These are phyloP conservation scores for Odocoileus hemionus DNA, from an alignment of 2,113 vertebrate species.

Conservation along the genomic window DNA sequence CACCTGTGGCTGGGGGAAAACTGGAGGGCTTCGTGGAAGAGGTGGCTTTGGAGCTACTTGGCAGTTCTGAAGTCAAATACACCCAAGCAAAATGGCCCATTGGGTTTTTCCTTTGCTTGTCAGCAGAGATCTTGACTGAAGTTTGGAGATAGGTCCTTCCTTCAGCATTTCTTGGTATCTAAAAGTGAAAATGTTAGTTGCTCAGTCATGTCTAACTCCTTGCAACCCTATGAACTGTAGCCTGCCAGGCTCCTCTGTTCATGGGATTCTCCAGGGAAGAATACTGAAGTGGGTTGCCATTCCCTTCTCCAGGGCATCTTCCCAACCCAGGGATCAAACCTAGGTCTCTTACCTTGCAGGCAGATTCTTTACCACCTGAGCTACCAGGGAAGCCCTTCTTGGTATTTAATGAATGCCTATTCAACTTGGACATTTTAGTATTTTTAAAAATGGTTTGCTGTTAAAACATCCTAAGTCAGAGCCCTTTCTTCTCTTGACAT, in stretches of 20 bases:
- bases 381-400: slow-evolving; percentile 1
- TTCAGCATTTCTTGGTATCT: slow-evolving; percentile 48
- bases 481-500: slow-evolving; percentile 61
- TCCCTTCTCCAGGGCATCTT: background rate
- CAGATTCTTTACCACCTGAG: background rate
- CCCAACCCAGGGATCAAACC: background rate
- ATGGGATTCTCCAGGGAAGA: background rate
- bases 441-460: slow-evolving; percentile 22
- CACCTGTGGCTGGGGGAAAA: background rate
- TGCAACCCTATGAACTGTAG: background rate
- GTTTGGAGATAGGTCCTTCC: slow-evolving; percentile 50
- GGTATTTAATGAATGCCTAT: background rate
- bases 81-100: background rate
- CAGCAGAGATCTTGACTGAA: slow-evolving; percentile 25
- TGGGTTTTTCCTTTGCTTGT: background rate
- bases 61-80: background rate
- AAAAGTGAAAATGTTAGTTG: background rate
- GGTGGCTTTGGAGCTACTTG: background rate
- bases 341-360: background rate
- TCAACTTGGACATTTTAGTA: slow-evolving; percentile 17
- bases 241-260: background rate
- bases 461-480: slow-evolving; percentile 48
- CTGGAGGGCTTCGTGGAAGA: background rate
- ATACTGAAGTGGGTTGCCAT: background rate
- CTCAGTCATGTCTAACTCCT: background rate